These are phyloP conservation scores for Magallana ariakensis DNA, from an alignment of 1,140 invertebrate genomes.

Conservation along the genomic window DNA sequence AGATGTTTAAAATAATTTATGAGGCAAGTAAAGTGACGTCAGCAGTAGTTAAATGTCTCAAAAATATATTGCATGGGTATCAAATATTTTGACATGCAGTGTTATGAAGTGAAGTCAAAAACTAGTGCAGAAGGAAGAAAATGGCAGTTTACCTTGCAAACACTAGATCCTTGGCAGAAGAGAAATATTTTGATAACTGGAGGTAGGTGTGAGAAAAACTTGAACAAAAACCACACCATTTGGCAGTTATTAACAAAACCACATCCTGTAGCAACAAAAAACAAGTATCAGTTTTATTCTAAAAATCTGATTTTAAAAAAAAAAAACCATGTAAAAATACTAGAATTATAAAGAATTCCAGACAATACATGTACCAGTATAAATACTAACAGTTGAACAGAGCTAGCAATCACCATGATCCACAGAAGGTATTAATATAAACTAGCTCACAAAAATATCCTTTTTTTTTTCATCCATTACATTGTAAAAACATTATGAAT, in stretches of 20 bases:
- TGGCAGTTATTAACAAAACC: constrained; percentile 85
- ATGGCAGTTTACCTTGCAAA: constrained; percentile 82
- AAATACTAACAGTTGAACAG: no score
- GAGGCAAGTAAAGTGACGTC: background rate
- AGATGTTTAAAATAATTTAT: background rate
- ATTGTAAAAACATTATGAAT: no score
- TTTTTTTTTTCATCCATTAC: no score
- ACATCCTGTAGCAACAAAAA: constrained; percentile 83
- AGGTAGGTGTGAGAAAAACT: constrained; percentile 85
- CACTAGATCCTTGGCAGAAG: constrained; percentile 81
- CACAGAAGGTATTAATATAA: no score
- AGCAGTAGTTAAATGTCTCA: background rate
- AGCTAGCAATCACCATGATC: no score
- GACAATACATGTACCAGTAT: no score
- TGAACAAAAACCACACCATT: constrained; percentile 87
- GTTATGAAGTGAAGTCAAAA: background rate
- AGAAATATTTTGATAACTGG: constrained; percentile 84
- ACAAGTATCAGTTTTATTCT: no score
- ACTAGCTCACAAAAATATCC: no score
- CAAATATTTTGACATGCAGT: background rate
- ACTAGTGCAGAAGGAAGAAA: background rate
- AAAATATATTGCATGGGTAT: background rate
- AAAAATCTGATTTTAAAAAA: no score
- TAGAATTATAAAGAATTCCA: background rate
- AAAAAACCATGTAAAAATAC: no score